phyloP scores from a whole-genome alignment of 2,797 vertebrate species.

The Nasua narica region DNA sequence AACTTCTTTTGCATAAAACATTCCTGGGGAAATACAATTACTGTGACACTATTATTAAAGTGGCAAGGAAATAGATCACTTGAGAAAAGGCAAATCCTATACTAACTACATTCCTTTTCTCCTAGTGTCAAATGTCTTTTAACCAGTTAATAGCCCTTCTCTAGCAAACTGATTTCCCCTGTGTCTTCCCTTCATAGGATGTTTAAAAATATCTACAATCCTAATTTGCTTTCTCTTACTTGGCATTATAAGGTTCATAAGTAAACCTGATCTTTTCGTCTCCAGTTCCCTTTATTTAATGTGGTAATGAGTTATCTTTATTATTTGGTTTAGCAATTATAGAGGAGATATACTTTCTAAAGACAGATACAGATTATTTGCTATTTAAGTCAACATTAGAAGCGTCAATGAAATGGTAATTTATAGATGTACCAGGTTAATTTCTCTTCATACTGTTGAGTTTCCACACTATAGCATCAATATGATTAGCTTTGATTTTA shows the following conservation, averaged over 20 bases:
- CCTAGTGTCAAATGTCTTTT: neutral
- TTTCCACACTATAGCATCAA: neutral
- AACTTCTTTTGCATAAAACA: constrained; percentile 43
- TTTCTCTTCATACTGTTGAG: neutral
- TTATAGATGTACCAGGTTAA: neutral
- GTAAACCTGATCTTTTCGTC: neutral
- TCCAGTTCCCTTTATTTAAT: neutral
- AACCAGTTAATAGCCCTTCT: neutral
- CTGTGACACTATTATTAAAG: constrained; percentile 3
- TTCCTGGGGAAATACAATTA: constrained; percentile 31
- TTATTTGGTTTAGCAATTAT: neutral
- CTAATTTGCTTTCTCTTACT: neutral
- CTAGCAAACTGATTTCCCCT: neutral
- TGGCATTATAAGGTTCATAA: constrained; percentile 5
- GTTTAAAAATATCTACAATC: neutral
- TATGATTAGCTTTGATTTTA: neutral
- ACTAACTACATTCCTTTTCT: neutral
- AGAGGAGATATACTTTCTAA: neutral
- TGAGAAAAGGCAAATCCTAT: neutral
- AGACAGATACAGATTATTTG: neutral
- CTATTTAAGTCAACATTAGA: constrained; percentile 24
- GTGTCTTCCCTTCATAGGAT: neutral
- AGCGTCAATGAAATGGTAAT: neutral
- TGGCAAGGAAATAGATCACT: neutral
- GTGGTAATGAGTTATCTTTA: neutral